Evolutionary conservation across 2,888 invertebrate species (phyloP), one percentile per base, ranked within the genome.

Genomic region (Ormyrus nitidulus): DNA sequence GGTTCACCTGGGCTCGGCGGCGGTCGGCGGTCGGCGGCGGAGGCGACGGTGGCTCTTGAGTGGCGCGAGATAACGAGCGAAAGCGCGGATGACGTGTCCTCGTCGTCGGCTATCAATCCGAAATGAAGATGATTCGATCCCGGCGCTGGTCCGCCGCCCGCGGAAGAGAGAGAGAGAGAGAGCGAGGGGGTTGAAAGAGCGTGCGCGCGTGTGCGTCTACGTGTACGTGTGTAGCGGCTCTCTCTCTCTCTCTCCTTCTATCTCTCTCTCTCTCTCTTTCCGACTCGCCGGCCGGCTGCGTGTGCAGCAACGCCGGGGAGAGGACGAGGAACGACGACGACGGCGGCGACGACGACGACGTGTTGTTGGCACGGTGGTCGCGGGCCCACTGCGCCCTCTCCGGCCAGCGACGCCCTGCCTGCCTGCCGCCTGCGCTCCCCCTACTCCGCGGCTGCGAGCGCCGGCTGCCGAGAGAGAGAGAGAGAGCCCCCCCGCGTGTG

Each of bases 331-430:
- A 34, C 69, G 9, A 5, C 68, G 73, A 13, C 53, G 51, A 64
- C 54, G 51, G 59, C 54, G 34, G 59, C 54, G 34, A 34, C 69
- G 9, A 5, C 68, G 73, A 34, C 53, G 51, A 64, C 54, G 87
- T 89, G 91, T 89, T 90, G 89, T 88, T 90, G 89, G 90, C 90
- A 89, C 90, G 89, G 88, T 91, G 91, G 91, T 91, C 91, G 88
- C 92, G 92, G 92, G 92, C 92, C 92, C 89, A 90, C 90, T 91
- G 90, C 90, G 90, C 90, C 90, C 91, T 91, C 90, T 90, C 92
- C 92, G 91, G 19, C 85, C 84, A 92, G 92, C 86, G 84, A 92
- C 86, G 89, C 89, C 86, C 90, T 90, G 88, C 85, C 80, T 81
- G 84, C 71, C 81, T 49, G 66, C 46, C 65, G 81, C 82, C 83